A percentile compares a stretch with the other conserved stretches of the same genome.
phyloP scores from a whole-genome alignment of 2,888 invertebrate species.

The Drosophila nigricruria region DNA sequence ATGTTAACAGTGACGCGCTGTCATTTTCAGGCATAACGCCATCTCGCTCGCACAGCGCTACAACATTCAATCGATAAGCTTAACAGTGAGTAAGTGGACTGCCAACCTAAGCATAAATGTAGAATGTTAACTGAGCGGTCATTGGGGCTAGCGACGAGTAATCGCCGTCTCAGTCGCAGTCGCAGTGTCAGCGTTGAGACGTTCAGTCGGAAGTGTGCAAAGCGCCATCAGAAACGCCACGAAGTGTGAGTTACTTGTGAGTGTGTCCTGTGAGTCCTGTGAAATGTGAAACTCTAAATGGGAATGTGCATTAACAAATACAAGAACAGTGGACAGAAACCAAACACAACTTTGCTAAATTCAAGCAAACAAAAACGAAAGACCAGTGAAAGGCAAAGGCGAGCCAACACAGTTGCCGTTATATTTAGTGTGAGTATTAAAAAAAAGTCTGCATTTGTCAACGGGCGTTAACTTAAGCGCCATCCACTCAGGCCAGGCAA shows the following conservation, averaged over 20 bases:
- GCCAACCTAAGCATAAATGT: slow-evolving; percentile 50
- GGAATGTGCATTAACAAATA: slow-evolving; percentile 31
- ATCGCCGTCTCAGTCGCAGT: slow-evolving; percentile 49
- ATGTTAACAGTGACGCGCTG: slow-evolving; percentile 16
- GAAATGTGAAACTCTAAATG: slow-evolving; percentile 37
- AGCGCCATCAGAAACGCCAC: slow-evolving; percentile 2
- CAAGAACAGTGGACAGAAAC: slow-evolving; percentile 18
- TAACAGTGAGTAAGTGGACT: slow-evolving; percentile 72
- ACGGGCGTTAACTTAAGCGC: slow-evolving; percentile 37
- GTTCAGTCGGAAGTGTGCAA: slow-evolving; percentile 33
- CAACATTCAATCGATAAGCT: slow-evolving; percentile 68
- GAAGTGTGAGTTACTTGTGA: slow-evolving; percentile 22
- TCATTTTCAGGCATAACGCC: slow-evolving; percentile 15
- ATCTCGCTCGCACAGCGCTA: slow-evolving; percentile 47
- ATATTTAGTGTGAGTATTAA: slow-evolving; percentile 48
- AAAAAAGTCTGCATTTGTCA: slow-evolving; percentile 16
- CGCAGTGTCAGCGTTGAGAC: slow-evolving; percentile 61
- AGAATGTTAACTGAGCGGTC: slow-evolving; percentile 36
- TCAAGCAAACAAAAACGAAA: background rate
- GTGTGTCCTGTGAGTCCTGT: slow-evolving; percentile 29
- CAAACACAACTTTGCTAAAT: background rate
- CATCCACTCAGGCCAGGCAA: background rate
- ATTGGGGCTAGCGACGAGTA: slow-evolving; percentile 52
- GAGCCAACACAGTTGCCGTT: background rate
- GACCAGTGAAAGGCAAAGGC: background rate